A percentile compares a stretch with the other conserved stretches of the same genome.
Conservation (phyloP, 2,113 vertebrate genomes). For the Caretta caretta region DNA sequence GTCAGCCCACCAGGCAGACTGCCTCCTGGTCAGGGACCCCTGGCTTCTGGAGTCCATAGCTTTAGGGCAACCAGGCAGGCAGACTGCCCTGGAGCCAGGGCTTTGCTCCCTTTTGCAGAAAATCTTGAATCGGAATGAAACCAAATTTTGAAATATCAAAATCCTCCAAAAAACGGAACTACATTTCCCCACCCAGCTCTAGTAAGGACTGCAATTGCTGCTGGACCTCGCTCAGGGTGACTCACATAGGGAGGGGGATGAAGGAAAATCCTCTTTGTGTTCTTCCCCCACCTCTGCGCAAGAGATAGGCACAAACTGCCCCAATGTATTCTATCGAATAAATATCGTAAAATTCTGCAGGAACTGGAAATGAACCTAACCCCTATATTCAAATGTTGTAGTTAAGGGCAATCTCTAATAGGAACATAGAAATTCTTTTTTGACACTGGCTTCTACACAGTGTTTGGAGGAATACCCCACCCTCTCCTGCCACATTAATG, state of each 20-base stretch:
- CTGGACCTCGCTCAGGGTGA: background rate
- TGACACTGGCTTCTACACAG: background rate
- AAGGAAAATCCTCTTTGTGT: background rate
- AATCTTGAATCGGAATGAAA: background rate
- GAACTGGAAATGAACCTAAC: background rate
- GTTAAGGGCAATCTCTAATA: background rate
- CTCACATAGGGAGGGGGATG: background rate
- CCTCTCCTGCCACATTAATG: background rate
- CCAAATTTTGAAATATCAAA: background rate
- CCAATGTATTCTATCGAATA: background rate
- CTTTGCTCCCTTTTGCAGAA: too few species aligned
- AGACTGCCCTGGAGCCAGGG: too few species aligned
- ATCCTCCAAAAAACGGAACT: background rate
- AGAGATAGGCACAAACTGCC: background rate
- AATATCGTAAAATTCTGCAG: background rate
- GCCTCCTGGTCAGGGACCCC: too few species aligned
- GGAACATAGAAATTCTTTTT: background rate
- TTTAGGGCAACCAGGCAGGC: too few species aligned
- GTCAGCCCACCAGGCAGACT: background rate
- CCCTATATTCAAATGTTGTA: background rate
- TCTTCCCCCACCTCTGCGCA: background rate
- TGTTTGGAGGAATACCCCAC: background rate
- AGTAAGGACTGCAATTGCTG: background rate
- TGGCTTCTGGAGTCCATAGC: too few species aligned
- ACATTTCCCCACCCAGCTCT: background rate